Evolutionary conservation across 2,888 invertebrate species (phyloP).

Genomic region (Synergus laeviventris): DNA sequence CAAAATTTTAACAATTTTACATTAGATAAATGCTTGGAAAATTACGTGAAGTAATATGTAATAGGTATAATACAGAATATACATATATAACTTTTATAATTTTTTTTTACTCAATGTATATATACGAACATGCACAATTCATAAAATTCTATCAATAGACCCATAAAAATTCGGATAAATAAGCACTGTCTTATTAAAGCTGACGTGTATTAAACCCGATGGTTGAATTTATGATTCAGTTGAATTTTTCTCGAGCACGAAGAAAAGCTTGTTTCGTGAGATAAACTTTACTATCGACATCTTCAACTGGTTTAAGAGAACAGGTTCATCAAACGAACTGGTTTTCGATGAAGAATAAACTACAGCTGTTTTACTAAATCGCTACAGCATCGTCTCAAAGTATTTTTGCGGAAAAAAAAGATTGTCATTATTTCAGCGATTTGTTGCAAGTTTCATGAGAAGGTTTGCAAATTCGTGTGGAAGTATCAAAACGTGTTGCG

Average conservation of each 20-base stretch:
- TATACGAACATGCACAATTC: neutral
- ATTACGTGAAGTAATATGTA: no score
- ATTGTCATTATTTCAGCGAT: conserved; percentile 33
- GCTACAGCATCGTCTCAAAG: conserved; percentile 25
- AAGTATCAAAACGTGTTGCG: conserved; percentile 40
- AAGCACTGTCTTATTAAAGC: conserved; percentile 1
- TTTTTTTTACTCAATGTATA: neutral
- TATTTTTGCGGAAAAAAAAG: neutral
- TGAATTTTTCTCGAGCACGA: conserved; percentile 37
- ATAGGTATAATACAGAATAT: no score
- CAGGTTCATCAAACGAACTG: conserved; percentile 37
- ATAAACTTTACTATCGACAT: conserved; percentile 40
- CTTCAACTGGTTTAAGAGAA: conserved; percentile 40
- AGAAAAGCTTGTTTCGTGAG: conserved; percentile 35
- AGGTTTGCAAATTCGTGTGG: conserved; percentile 18
- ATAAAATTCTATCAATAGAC: neutral
- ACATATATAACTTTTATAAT: no score
- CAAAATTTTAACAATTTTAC: no score
- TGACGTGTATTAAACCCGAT: neutral
- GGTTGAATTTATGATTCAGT: conserved; percentile 31
- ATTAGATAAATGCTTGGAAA: no score
- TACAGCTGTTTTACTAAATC: conserved; percentile 36
- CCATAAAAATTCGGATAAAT: conserved; percentile 1
- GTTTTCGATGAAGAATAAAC: conserved; percentile 39
- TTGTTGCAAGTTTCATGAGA: conserved; percentile 32